phyloP scores from a whole-genome alignment of 2,888 invertebrate species.

The Trissoscelio sp. region DNA sequence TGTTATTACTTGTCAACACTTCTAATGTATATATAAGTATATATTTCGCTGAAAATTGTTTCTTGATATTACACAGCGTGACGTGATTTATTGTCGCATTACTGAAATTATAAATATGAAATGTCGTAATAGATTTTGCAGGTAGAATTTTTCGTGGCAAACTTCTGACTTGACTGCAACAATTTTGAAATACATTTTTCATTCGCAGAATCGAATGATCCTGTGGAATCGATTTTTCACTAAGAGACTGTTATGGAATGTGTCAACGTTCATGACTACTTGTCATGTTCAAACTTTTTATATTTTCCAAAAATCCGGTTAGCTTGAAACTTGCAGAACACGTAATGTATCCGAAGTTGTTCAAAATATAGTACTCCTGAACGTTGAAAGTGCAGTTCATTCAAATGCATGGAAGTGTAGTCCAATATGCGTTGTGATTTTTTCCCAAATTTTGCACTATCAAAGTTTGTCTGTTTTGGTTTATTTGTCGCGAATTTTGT shows the following conservation, averaged over 20 bases:
- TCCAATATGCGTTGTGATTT: slow-evolving; percentile 25
- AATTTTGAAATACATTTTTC: slow-evolving; percentile 43
- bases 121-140: slow-evolving; percentile 34
- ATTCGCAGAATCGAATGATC: slow-evolving; percentile 39
- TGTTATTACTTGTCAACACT: slow-evolving; percentile 1
- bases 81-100: slow-evolving; percentile 19
- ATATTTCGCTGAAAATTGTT: too few species aligned
- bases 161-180: background rate
- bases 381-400: slow-evolving; percentile 47
- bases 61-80: background rate
- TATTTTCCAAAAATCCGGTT: slow-evolving; percentile 55
- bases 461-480: slow-evolving; percentile 9
- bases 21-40: too few species aligned
- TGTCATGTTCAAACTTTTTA: slow-evolving; percentile 50
- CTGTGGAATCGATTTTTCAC: slow-evolving; percentile 46
- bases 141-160: slow-evolving; percentile 6
- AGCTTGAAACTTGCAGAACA: slow-evolving; percentile 29
- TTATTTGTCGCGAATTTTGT: slow-evolving; percentile 7
- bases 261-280: slow-evolving; percentile 54
- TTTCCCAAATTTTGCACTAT: slow-evolving; percentile 12
- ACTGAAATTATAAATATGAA: slow-evolving; percentile 36
- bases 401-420: slow-evolving; percentile 25
- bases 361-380: slow-evolving; percentile 27
- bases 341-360: slow-evolving; percentile 49
- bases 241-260: slow-evolving; percentile 48